Base-by-base conservation (phyloP, 1,140 invertebrate species). In the Steinernema feltiae region DNA sequence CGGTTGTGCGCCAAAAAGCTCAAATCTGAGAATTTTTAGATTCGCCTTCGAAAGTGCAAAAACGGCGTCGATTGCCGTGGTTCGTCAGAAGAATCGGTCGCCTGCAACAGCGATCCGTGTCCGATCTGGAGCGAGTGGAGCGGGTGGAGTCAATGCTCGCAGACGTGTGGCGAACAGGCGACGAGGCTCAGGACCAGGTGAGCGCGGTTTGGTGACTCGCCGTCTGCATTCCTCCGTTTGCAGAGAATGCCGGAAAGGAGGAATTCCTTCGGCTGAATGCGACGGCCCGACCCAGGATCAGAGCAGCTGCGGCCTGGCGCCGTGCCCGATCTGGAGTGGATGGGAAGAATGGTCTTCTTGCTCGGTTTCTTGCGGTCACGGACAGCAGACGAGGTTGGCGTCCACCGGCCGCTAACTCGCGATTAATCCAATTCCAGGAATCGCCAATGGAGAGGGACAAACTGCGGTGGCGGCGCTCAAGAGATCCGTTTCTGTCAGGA, bases 151-250 rank as follows among this genome's bases (percentile, higher is more conserved):
- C 70, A 63, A 1, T 79, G 78, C 29, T 72, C 76, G 32, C 48
- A 70, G 17, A 2, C 70, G n/a, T 79, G 75, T 32, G 78, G 78
- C n/a, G n/a, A n/a, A 53, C 72, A 79, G 21, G 73, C 77, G 1
- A 75, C 74, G 30, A 70, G 78, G n/a, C 76, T 79, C 7, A 78
- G 78, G 29, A 79, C 76, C 27, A 78, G 78, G 78, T 77, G 70
- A 18, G 21, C 53, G 7, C 1, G n/a, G n/a, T n/a, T 0, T 1
- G 24, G 32, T 24, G n/a, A 1, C n/a, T n/a, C n/a, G n/a, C 29
- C 30, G 70, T 29, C 7, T 32, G 7, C 21, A 48, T 12, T 0
- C 21, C 46, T 0, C 3, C 35, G 17, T 71, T 75, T 31, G n/a
- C 30, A 76, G 75, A 53, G 30, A 69, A n/a, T 77, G 76, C 70